Conservation (phyloP, 2,113 vertebrate genomes). For the Nestor notabilis region DNA sequence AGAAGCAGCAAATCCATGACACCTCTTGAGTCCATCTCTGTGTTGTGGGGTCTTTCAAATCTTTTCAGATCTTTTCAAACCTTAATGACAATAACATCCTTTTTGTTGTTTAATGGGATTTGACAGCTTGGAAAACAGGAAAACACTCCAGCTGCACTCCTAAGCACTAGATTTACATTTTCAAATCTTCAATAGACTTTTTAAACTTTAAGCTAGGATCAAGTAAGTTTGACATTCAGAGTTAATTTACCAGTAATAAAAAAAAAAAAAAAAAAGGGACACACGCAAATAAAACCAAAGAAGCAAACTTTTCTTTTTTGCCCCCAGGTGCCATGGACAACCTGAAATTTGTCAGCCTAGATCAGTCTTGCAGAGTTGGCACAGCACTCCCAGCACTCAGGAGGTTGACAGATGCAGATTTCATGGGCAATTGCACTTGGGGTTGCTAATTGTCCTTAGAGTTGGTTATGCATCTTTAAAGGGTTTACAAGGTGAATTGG, state of each 20-base stretch:
- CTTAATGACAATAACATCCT: not conserved
- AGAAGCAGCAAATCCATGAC: not conserved
- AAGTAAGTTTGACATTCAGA: not conserved
- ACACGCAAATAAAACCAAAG: not conserved
- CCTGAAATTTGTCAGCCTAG: not conserved
- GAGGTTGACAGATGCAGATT: conserved; percentile 32
- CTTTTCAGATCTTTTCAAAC: not conserved
- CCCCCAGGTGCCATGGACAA: not conserved
- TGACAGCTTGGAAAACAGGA: not conserved
- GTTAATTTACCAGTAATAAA: not conserved
- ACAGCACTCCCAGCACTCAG: not conserved
- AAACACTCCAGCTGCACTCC: not conserved
- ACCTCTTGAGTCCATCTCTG: not conserved
- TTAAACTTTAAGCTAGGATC: not conserved
- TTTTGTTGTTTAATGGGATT: not conserved
- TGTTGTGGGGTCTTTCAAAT: not conserved
- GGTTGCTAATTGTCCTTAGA: conserved; percentile 4
- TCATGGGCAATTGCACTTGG: conserved; percentile 26
- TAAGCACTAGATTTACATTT: not conserved
- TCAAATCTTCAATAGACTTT: not conserved
- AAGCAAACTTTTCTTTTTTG: not conserved
- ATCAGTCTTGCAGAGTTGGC: not conserved
- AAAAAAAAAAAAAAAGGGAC: rapidly evolving
- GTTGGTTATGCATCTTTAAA: not conserved
- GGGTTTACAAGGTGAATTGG: not conserved